phyloP scores from a whole-genome alignment of 2,888 invertebrate species.

The Saturnia pavonia region DNA sequence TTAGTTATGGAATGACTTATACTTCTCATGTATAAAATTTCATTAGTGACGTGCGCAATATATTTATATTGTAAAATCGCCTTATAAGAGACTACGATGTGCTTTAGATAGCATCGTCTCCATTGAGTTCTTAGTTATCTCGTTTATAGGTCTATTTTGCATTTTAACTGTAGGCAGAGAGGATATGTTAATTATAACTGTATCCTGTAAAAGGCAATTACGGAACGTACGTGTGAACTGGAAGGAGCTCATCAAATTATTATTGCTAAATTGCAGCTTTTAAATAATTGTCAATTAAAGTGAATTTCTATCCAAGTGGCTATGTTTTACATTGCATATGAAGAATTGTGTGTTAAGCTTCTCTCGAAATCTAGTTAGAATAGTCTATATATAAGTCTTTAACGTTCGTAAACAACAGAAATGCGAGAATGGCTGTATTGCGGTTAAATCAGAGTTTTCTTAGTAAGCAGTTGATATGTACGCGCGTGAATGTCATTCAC shows the following conservation, averaged over 20 bases:
- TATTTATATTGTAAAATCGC: no score
- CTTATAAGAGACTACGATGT: no score
- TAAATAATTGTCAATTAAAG: not conserved
- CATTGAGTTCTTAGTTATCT: not conserved
- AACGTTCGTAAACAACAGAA: not conserved
- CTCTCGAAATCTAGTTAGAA: not conserved
- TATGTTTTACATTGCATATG: not conserved
- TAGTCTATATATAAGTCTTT: not conserved
- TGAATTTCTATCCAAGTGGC: not conserved
- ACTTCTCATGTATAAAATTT: no score
- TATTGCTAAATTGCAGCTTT: not conserved
- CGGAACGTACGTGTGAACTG: not conserved
- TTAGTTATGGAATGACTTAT: no score
- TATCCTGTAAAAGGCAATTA: not conserved
- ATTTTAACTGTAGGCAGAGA: not conserved
- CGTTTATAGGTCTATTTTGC: not conserved
- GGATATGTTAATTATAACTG: constrained; percentile 9
- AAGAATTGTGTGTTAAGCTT: not conserved
- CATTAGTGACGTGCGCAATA: no score
- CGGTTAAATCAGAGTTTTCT: not conserved
- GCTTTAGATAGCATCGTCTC: not conserved
- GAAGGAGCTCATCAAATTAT: not conserved
- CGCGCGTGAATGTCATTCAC: not conserved
- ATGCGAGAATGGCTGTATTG: not conserved
- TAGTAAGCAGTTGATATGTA: no score